Conservation (phyloP, 2,113 vertebrate genomes). For the Oceanodroma tethys region DNA sequence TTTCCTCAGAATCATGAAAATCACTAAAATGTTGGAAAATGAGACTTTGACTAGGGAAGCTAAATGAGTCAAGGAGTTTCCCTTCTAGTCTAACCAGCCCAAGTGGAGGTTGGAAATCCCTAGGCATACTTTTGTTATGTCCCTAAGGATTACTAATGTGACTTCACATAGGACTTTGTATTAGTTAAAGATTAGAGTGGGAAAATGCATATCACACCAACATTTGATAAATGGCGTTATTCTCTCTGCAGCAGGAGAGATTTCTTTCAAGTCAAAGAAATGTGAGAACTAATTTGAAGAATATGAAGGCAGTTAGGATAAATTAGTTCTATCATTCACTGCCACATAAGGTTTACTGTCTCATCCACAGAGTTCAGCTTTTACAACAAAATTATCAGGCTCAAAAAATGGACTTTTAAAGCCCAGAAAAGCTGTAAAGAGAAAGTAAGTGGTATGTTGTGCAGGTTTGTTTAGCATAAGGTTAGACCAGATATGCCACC, state of each 20-base stretch:
- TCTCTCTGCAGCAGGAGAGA: background rate
- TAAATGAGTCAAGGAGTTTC: background rate
- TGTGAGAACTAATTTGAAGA: background rate
- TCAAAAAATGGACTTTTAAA: background rate
- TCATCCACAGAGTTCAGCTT: background rate
- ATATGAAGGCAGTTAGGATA: background rate
- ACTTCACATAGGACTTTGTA: background rate
- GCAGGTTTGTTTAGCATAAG: background rate
- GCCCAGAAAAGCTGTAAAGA: background rate
- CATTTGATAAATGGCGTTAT: background rate
- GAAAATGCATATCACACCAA: background rate
- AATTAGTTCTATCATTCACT: background rate
- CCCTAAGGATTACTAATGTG: background rate
- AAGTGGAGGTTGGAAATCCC: background rate
- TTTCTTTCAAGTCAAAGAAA: background rate
- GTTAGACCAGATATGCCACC: background rate
- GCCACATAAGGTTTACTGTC: background rate
- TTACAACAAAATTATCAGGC: background rate
- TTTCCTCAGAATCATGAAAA: background rate
- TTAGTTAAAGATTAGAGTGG: background rate
- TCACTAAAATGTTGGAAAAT: background rate
- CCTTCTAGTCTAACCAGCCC: background rate
- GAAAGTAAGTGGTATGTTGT: background rate
- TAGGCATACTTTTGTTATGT: background rate
- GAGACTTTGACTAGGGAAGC: background rate